A percentile compares a stretch with the other conserved stretches of the same genome.
phyloP scores from a whole-genome alignment of 2,113 vertebrate species.

The Pseudorasbora parva region DNA sequence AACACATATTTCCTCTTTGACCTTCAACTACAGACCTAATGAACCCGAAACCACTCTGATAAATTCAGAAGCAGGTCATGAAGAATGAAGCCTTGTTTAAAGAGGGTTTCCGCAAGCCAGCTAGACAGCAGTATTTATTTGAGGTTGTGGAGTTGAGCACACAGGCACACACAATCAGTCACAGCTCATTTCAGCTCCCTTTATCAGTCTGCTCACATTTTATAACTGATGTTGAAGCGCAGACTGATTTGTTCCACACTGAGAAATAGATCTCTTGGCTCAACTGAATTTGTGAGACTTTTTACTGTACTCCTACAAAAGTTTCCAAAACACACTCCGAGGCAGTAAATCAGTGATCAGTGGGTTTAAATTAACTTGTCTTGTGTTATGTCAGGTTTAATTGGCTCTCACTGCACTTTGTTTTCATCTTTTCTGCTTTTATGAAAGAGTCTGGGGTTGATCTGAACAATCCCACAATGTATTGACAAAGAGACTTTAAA shows the following conservation, averaged over 20 bases:
- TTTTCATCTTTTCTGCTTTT: slow-evolving; percentile 26
- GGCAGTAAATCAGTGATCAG: neutral
- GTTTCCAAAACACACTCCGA: slow-evolving; percentile 30
- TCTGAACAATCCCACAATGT: neutral
- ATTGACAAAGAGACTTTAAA: slow-evolving; percentile 3
- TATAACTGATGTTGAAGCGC: slow-evolving; percentile 3
- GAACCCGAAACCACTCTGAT: neutral
- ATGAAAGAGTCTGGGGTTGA: neutral
- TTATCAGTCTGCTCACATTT: slow-evolving; percentile 22
- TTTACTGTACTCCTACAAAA: neutral
- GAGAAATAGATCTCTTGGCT: slow-evolving; percentile 1
- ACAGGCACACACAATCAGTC: slow-evolving; percentile 16
- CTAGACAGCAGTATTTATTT: slow-evolving; percentile 20
- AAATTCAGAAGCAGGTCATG: neutral
- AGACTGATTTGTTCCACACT: neutral
- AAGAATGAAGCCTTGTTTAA: neutral
- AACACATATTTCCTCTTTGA: neutral
- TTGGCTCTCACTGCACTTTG: neutral
- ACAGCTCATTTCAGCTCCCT: slow-evolving; percentile 27
- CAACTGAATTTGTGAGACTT: neutral
- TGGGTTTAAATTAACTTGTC: neutral
- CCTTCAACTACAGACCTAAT: neutral
- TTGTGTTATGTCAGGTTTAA: neutral
- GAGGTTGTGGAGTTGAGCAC: neutral
- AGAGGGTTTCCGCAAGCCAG: slow-evolving; percentile 9